Conservation (phyloP, 2,888 invertebrate genomes). For the Caenorhabditis angaria region DNA sequence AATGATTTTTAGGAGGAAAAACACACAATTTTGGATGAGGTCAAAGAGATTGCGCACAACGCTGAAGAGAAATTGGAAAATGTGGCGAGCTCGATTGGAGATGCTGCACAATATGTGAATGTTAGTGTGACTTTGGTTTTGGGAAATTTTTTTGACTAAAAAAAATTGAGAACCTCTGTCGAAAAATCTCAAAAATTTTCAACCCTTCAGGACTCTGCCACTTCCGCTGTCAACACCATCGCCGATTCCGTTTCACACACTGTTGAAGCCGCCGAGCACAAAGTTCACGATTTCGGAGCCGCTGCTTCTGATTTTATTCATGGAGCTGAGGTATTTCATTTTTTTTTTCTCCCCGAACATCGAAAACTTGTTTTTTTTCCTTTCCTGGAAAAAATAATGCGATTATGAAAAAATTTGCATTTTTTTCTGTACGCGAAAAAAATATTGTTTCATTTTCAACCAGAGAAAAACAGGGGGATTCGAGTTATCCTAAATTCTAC, state of each 20-base stretch:
- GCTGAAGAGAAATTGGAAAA: constrained; percentile 27
- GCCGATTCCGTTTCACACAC: constrained; percentile 10
- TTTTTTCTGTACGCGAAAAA: not conserved
- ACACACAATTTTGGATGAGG: constrained; percentile 29
- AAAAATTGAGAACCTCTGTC: not conserved
- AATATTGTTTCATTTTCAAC: not conserved
- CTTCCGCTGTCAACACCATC: constrained; percentile 27
- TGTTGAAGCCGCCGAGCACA: constrained; percentile 5
- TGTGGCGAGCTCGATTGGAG: constrained; percentile 17
- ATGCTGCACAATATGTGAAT: constrained; percentile 39
- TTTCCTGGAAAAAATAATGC: no score
- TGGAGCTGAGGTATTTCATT: constrained; percentile 20
- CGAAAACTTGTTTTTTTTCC: not conserved
- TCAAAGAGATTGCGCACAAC: constrained; percentile 19
- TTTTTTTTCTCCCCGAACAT: no score
- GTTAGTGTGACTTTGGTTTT: not conserved
- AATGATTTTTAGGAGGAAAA: constrained; percentile 4
- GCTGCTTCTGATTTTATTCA: constrained; percentile 31
- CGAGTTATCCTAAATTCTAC: no score
- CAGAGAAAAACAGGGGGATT: no score
- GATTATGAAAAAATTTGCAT: no score
- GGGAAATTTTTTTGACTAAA: not conserved
- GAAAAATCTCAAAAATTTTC: not conserved
- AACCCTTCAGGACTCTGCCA: constrained; percentile 20
- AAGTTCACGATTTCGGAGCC: constrained; percentile 22